Evolutionary conservation across 1,140 invertebrate genomes (phyloP).

Genomic region (Oppia nitens): DNA sequence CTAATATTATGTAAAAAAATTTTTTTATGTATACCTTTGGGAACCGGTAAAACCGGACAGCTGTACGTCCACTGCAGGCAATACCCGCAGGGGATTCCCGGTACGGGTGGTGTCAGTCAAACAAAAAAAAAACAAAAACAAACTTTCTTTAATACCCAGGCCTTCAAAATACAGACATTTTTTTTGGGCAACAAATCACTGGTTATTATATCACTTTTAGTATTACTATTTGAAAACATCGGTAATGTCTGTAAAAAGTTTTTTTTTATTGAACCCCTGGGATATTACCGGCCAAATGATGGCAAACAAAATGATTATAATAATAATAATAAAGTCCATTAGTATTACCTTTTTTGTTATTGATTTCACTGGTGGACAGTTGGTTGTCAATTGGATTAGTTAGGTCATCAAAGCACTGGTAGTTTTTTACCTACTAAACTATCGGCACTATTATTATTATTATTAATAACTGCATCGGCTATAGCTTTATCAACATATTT

Average conservation of each 20-base stretch:
- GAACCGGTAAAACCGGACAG: constrained; percentile 54
- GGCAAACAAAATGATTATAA: constrained; percentile 44
- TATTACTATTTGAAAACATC: constrained; percentile 43
- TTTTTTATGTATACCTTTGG: constrained; percentile 52
- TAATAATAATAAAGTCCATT: constrained; percentile 21
- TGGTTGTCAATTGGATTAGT: constrained; percentile 11
- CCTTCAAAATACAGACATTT: constrained; percentile 58
- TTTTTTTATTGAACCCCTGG: constrained; percentile 47
- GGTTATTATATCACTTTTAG: constrained; percentile 40
- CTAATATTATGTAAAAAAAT: background rate
- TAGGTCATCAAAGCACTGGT: background rate
- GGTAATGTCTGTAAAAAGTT: constrained; percentile 53
- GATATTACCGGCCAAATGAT: constrained; percentile 48
- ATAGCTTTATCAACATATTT: constrained; percentile 18
- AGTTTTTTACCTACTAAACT: background rate
- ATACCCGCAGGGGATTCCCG: constrained; percentile 57
- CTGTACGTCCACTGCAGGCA: constrained; percentile 53
- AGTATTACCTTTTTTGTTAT: constrained; percentile 13
- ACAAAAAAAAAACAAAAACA: too few relatives aligned
- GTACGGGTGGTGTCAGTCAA: constrained; percentile 60
- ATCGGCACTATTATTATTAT: too few relatives aligned
- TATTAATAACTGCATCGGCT: background rate
- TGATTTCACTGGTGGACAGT: constrained; percentile 14
- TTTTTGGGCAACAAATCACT: constrained; percentile 41
- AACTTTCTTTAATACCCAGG: constrained; percentile 70